Percentiles rank a stretch among this genome's conserved stretches.
Conservation (phyloP, 2,113 vertebrate genomes). For the Pelecanus crispus region DNA sequence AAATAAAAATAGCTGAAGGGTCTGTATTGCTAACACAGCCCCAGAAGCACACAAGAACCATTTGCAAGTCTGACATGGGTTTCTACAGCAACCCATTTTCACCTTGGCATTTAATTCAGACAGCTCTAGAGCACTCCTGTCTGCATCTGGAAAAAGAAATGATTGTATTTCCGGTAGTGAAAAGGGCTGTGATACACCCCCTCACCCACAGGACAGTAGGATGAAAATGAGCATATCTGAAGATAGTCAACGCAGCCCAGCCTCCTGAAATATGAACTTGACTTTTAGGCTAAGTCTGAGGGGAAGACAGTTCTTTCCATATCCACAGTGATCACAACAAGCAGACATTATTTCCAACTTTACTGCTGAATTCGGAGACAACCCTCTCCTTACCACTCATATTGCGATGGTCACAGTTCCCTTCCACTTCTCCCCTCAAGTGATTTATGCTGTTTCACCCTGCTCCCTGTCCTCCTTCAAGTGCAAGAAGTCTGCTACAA, state of each 20-base stretch:
- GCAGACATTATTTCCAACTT: neutral
- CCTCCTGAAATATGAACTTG: neutral
- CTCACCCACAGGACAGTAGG: neutral
- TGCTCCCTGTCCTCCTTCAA: neutral
- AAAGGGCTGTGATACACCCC: neutral
- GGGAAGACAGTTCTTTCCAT: neutral
- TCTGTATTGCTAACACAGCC: neutral
- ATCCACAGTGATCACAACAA: neutral
- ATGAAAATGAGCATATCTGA: neutral
- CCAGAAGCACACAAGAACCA: neutral
- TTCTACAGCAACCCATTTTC: conserved; percentile 19
- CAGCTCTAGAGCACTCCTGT: neutral
- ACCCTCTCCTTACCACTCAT: neutral
- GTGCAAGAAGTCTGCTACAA: neutral
- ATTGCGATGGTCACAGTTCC: neutral
- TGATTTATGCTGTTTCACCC: neutral
- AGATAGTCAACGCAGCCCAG: neutral
- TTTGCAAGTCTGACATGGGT: neutral
- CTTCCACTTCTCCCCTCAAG: neutral
- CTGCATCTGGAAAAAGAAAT: neutral
- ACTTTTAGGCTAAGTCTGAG: neutral
- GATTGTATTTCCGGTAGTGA: neutral
- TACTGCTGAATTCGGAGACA: neutral
- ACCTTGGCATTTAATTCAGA: neutral
- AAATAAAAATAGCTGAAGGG: neutral